Base-by-base conservation (phyloP, 1,140 invertebrate genomes). In the Atta cephalotes region DNA sequence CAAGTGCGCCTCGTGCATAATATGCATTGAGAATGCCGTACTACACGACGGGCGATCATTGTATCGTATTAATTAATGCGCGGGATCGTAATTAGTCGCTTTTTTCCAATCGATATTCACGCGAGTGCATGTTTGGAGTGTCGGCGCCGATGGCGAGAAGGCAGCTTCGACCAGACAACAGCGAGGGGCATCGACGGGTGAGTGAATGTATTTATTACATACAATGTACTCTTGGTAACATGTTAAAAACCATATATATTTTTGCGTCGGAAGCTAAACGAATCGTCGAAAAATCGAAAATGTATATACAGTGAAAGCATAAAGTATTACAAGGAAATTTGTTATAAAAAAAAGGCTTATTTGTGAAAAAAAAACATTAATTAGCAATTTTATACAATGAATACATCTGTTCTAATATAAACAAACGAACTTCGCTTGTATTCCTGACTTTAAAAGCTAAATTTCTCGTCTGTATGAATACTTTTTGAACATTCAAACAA, bases 61-160 rank as follows among this genome's bases (percentile, higher is more conserved):
- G 31, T 60, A 39, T 76, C n/a, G n/a, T 60, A 14, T 76, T 60
- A 35, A 76, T 76, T 60, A 31, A 51, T 9, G 25, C 16, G 31
- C 53, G 72, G 31, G n/a, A 60, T 76, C 72, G n/a, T 77, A 62
- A 62, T 45, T 31, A 77, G 31, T 35, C n/a, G 53, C 56, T 21
- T 62, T 60, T 62, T 62, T 77, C 31, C 7, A 56, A 62, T 62
- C 35, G 35, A 77, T 77, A 18, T 62, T 16, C 31, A 3, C 35
- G 35, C 74, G 56, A 25, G 35, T 77, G 31, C 18, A 74, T 58
- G 18, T 74, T 56, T n/a, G 18, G n/a, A 58, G n/a, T 2, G 18
- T 39, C 10, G n/a, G 31, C 51, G 39, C 39, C 66, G 31, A 74
- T 28, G n/a, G 31, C 53, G 74, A 62, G n/a, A 31, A 39, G n/a